Conservation (phyloP, 2,113 vertebrate genomes). For the Mus musculus region DNA sequence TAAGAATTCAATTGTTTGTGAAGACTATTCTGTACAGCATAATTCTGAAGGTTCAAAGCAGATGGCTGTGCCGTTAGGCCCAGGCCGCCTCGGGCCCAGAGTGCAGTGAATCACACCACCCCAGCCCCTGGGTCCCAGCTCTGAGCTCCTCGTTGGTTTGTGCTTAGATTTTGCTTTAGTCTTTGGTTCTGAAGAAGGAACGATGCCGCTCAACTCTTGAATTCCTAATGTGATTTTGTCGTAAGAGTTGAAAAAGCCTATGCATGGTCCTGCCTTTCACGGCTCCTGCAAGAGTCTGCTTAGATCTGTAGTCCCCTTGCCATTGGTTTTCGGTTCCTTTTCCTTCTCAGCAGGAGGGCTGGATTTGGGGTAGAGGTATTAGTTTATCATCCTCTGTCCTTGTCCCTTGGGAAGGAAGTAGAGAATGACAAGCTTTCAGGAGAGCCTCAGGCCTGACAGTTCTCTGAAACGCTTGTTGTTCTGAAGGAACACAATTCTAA, state of each 20-base stretch:
- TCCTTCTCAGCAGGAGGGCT: slow-evolving; percentile 42
- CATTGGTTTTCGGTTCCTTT: slow-evolving; percentile 58
- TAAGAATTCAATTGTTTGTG: slow-evolving; percentile 26
- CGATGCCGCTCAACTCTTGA: slow-evolving; percentile 42
- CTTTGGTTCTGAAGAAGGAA: slow-evolving; percentile 51
- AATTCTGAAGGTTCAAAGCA: slow-evolving; percentile 5
- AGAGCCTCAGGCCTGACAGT: slow-evolving; percentile 49
- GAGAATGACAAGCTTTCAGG: slow-evolving; percentile 59
- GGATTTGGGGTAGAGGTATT: slow-evolving; percentile 37
- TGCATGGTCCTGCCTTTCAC: slow-evolving; percentile 36
- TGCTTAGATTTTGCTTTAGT: slow-evolving; percentile 68
- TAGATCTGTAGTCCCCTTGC: slow-evolving; percentile 21
- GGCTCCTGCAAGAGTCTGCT: slow-evolving; percentile 38
- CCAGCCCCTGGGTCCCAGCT: slow-evolving; percentile 73
- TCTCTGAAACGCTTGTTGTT: slow-evolving; percentile 68
- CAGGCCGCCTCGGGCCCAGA: slow-evolving; percentile 27
- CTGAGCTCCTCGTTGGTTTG: slow-evolving; percentile 68
- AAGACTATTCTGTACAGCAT: not conserved
- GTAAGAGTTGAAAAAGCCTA: slow-evolving; percentile 46
- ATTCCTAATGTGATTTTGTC: slow-evolving; percentile 43
- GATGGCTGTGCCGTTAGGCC: not conserved
- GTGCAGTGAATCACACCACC: slow-evolving; percentile 83
- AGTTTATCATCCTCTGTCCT: not conserved
- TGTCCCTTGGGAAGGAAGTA: slow-evolving; percentile 70
- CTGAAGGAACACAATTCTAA: slow-evolving; percentile 74